Evolutionary conservation across 92 coral and sea anemone species (phyloP).

Genomic region (Palythoa grandiflora): DNA sequence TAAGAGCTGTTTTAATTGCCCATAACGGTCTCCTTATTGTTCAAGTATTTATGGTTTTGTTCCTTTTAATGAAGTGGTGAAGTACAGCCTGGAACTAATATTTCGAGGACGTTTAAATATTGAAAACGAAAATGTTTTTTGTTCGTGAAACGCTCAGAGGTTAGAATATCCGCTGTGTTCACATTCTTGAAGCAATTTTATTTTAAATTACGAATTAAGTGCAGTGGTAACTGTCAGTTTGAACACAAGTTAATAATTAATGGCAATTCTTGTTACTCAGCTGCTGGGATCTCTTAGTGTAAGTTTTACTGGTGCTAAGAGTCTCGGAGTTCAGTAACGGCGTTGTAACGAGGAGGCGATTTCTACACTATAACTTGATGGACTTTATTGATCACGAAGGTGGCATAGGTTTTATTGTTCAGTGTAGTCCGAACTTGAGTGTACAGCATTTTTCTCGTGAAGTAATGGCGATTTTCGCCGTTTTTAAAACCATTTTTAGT

Average conservation of each 20-base stretch:
- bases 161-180: not conserved
- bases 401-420: not conserved
- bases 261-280: not conserved
- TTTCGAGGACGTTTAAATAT: not conserved
- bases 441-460: not conserved
- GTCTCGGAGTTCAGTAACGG: constrained; percentile 11
- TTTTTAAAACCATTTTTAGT: not conserved
- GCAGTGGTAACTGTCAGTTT: not conserved
- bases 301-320: not conserved
- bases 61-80: not conserved
- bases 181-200: not conserved
- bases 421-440: not conserved
- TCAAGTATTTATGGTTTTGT: not conserved
- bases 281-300: not conserved
- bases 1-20: too few relatives aligned
- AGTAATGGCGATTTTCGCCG: not conserved
- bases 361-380: constrained; percentile 32
- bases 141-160: constrained; percentile 42
- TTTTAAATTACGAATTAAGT: not conserved
- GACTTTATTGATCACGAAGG: constrained; percentile 43
- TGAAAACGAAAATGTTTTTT: constrained; percentile 1
- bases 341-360: not conserved
- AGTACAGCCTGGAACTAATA: not conserved
- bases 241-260: constrained; percentile 22
- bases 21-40: not conserved